phyloP scores from a whole-genome alignment of 1,140 invertebrate species.

The Rhopalosiphum padi region DNA sequence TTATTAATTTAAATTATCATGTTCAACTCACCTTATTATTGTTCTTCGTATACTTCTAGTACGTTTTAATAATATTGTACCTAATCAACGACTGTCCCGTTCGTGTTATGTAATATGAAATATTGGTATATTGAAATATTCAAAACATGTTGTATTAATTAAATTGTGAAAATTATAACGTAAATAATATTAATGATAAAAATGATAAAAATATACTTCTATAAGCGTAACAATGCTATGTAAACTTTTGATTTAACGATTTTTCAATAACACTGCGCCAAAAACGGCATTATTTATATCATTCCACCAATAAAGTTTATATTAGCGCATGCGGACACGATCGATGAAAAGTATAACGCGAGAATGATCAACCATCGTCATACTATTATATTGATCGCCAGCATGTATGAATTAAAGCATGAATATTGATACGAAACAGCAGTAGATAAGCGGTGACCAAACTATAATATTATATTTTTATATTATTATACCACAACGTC shows the following conservation, averaged over 20 bases:
- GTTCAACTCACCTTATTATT: background rate
- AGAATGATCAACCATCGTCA: background rate
- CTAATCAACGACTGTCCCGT: background rate
- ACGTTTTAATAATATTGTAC: background rate
- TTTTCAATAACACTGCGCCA: background rate
- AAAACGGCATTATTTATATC: background rate
- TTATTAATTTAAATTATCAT: background rate
- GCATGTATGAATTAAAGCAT: background rate
- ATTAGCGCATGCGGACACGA: background rate
- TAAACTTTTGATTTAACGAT: background rate
- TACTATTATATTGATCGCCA: background rate
- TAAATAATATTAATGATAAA: background rate
- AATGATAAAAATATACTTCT: background rate
- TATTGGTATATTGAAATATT: background rate
- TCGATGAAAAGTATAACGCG: background rate
- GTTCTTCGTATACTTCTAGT: background rate
- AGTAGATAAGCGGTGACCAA: background rate
- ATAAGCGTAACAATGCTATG: background rate
- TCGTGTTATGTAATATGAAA: background rate
- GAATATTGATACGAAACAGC: background rate
- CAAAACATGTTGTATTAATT: background rate
- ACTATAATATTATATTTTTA: background rate
- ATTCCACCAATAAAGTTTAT: background rate
- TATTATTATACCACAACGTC: background rate
- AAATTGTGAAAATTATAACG: background rate